Evolutionary conservation across 2,888 invertebrate species (phyloP).

Genomic region (Pandemis cinnamomeana): DNA sequence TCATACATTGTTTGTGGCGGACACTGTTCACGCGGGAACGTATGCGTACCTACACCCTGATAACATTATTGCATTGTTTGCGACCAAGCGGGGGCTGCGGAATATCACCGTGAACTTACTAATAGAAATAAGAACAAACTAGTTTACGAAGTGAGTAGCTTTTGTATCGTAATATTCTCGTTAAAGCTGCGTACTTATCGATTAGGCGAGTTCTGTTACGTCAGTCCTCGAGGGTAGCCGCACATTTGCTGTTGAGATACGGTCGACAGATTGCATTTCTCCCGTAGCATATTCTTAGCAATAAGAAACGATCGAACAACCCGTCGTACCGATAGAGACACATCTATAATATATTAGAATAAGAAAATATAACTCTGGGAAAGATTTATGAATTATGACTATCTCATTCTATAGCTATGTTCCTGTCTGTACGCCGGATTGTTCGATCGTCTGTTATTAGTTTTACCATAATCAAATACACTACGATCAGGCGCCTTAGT

Average conservation of each 20-base stretch:
- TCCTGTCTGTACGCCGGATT: too few species aligned
- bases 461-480: too few species aligned
- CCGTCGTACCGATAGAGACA: too few species aligned
- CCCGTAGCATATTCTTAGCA: background rate
- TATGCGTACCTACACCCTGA: constrained; percentile 43
- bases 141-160: constrained; percentile 36
- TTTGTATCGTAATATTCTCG: background rate
- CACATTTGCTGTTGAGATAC: background rate
- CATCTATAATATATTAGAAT: too few species aligned
- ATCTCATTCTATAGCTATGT: too few species aligned
- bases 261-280: background rate
- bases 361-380: too few species aligned
- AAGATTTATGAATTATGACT: too few species aligned
- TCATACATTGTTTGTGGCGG: constrained; percentile 31
- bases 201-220: background rate
- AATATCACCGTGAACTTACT: constrained; percentile 62
- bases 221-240: background rate
- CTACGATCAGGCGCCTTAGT: too few species aligned
- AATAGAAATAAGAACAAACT: constrained; percentile 44
- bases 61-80: constrained; percentile 57
- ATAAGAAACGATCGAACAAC: too few species aligned
- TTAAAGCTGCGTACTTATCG: background rate
- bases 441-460: too few species aligned
- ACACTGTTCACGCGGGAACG: constrained; percentile 8
- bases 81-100: constrained; percentile 57